Base-by-base conservation (phyloP, 2,888 invertebrate species). In the Calliopum simillimum region DNA sequence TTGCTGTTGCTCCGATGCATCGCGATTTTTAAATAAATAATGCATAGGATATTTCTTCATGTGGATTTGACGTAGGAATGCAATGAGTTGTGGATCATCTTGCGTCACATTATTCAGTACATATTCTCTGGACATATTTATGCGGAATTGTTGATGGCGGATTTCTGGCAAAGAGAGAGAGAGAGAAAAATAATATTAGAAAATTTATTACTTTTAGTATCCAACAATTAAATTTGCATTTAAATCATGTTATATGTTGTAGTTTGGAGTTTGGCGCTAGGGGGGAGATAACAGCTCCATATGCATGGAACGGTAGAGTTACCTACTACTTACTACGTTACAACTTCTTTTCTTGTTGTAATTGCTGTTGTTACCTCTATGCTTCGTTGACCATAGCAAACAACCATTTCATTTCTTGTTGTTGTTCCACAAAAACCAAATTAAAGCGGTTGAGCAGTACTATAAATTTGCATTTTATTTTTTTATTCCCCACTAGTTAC, bases 121-220 rank as follows among this genome's bases (percentile, higher is more conserved):
- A 84, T 92, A 91, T 84, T 94, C 94, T 75, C 91, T 90, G 62
- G 92, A 92, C 92, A 94, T 92, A 87, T 93, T 94, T 75, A 91
- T 88, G 47, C 92, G 91, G 86, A 94, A 94, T 84, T 93, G 93
- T 82, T 93, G 92, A 73, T 92, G 92, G 72, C 90, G 90, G 76
- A 91, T 87, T 8, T 92, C 92, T 92, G 82, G 66, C 71, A 55
- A 72, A 65, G 43, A 19, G 41, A 8, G 58, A 47, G 13, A 55
- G 64, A n/a, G 33, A 44, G n/a, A 61, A n/a, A 23, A 19, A 12
- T 43, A 14, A 25, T 6, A 63, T 68, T 68, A 69, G 53, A 41
- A 16, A 58, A 25, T 25, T 49, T 51, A 51, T 64, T 4, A 33
- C 33, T 33, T 33, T 33, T 33, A 33, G 33, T 8, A n/a, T n/a